These are phyloP conservation scores for Pristionchus maxplancki DNA, from an alignment of 2,888 invertebrate genomes.

Conservation along the genomic window DNA sequence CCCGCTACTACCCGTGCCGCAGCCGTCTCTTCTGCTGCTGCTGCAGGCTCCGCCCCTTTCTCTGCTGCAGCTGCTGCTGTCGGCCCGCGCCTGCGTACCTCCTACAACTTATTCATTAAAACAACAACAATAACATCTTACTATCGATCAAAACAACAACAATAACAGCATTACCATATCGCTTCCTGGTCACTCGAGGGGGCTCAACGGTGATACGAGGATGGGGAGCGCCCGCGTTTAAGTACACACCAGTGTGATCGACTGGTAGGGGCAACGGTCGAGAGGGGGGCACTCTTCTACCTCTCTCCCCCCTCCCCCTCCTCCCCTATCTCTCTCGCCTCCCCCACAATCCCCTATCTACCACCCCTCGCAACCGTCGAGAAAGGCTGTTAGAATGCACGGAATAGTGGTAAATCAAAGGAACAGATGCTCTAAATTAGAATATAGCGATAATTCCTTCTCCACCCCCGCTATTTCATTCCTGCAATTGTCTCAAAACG, in stretches of 20 bases:
- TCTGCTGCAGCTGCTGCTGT: background rate
- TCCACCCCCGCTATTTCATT: too few relatives aligned
- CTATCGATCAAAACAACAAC: background rate
- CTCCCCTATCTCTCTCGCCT: background rate
- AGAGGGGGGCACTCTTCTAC: conserved; percentile 3
- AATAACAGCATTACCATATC: background rate
- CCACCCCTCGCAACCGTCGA: too few relatives aligned
- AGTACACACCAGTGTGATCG: background rate
- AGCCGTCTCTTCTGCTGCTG: too few relatives aligned
- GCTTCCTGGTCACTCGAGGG: background rate
- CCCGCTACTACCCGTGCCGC: conserved; percentile 18
- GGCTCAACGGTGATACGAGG: background rate
- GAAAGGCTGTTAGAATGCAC: too few relatives aligned
- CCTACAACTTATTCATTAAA: background rate
- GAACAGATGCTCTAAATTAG: too few relatives aligned
- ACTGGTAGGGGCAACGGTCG: background rate
- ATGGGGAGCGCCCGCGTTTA: background rate
- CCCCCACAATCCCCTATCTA: background rate
- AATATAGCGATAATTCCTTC: too few relatives aligned
- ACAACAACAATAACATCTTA: too few relatives aligned
- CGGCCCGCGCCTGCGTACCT: background rate
- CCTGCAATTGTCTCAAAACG: too few relatives aligned
- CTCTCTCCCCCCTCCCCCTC: background rate
- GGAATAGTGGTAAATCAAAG: too few relatives aligned
- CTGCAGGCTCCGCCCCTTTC: background rate